A percentile compares a stretch with the other conserved stretches of the same genome.
phyloP scores from a whole-genome alignment of 92 coral and sea anemone species.

The Actinernus sp. region DNA sequence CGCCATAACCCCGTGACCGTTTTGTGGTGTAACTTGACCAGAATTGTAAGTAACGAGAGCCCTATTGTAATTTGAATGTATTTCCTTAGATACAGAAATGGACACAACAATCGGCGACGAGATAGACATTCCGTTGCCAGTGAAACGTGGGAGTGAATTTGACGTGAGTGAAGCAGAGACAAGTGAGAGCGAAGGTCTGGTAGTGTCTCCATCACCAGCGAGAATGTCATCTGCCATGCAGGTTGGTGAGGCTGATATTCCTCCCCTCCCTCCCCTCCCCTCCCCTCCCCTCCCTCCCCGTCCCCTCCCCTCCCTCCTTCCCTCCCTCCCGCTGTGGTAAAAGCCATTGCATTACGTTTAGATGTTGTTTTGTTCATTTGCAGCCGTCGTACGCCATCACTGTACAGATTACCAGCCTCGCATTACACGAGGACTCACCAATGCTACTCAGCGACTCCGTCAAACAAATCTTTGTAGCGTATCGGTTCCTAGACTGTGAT shows the following conservation, averaged over 20 bases:
- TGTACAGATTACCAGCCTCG: constrained; percentile 87
- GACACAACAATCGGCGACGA: constrained; percentile 85
- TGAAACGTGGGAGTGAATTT: constrained; percentile 14
- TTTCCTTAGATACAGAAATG: constrained; percentile 3
- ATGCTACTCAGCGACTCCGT: constrained; percentile 71
- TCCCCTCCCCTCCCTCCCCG: neutral
- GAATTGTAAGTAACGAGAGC: too few relatives aligned
- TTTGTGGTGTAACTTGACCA: too few relatives aligned
- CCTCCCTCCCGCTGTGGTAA: neutral
- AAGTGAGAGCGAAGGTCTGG: constrained; percentile 90
- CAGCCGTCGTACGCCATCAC: constrained; percentile 78
- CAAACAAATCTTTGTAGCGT: constrained; percentile 85
- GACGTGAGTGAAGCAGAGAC: constrained; percentile 84
- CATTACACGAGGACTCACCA: constrained; percentile 65
- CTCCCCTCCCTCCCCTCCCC: neutral
- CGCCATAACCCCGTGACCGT: too few relatives aligned
- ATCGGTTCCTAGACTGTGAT: constrained; percentile 90
- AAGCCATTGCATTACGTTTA: neutral
- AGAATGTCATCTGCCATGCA: constrained; percentile 58
- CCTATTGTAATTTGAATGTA: neutral
- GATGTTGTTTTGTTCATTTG: neutral
- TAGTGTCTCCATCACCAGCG: constrained; percentile 85
- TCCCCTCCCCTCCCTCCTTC: neutral
- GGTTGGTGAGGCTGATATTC: neutral
- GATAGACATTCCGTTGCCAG: constrained; percentile 76